Evolutionary conservation across 1,140 invertebrate genomes (phyloP).

Genomic region (Drosophila santomea): DNA sequence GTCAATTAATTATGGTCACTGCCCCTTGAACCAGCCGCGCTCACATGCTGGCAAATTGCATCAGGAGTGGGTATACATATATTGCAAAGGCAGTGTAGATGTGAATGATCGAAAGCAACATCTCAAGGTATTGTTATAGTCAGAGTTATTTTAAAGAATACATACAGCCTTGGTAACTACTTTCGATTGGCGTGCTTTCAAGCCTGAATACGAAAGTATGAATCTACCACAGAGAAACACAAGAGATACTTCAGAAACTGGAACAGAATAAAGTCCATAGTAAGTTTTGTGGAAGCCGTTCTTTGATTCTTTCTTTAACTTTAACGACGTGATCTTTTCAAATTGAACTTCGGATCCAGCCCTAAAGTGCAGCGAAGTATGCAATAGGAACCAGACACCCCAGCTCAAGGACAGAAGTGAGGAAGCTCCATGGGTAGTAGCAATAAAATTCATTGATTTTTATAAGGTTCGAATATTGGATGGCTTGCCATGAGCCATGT

Average conservation of each 20-base stretch:
- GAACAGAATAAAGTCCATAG: too few relatives aligned
- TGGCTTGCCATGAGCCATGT: constrained; percentile 15
- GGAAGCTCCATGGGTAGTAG: constrained; percentile 44
- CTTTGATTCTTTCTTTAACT: neutral
- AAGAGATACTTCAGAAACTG: too few relatives aligned
- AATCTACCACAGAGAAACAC: too few relatives aligned
- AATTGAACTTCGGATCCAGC: constrained; percentile 1
- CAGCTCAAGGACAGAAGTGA: constrained; percentile 17
- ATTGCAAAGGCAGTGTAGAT: neutral
- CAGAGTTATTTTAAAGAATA: too few relatives aligned
- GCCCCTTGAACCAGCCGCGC: constrained; percentile 51
- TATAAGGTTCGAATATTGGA: constrained; percentile 58
- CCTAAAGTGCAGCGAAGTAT: constrained; percentile 45
- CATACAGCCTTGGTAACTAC: too few relatives aligned
- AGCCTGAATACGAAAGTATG: too few relatives aligned
- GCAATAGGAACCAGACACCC: constrained; percentile 32
- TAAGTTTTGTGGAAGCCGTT: neutral
- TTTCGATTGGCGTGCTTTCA: too few relatives aligned
- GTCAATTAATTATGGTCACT: constrained; percentile 79
- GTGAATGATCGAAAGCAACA: neutral
- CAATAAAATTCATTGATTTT: constrained; percentile 80
- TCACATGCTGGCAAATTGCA: constrained; percentile 20
- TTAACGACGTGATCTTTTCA: neutral
- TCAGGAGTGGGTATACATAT: neutral
- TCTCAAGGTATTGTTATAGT: neutral